Evolutionary conservation across 2,888 invertebrate species (phyloP).

Genomic region (Eudasyphora cyanicolor): DNA sequence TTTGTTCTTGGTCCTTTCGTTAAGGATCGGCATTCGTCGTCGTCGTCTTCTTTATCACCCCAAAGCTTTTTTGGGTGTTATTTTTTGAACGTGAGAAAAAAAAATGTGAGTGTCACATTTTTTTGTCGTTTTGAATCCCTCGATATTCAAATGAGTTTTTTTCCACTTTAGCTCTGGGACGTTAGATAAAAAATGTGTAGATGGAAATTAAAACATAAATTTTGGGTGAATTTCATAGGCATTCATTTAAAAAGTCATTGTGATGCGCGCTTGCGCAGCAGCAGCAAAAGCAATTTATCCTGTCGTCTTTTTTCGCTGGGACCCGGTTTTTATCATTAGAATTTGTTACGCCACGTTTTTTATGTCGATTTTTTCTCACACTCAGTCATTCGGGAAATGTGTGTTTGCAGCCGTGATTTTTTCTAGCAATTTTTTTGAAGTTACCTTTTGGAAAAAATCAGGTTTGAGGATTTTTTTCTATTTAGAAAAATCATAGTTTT

Average conservation of each 20-base stretch:
- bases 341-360: constrained; percentile 50
- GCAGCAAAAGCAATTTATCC: constrained; percentile 33
- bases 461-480: constrained; percentile 16
- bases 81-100: constrained; percentile 52
- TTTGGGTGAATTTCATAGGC: constrained; percentile 58
- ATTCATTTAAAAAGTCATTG: constrained; percentile 53
- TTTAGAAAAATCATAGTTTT: background rate
- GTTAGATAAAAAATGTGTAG: constrained; percentile 25
- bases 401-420: constrained; percentile 26
- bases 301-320: constrained; percentile 16
- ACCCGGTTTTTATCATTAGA: constrained; percentile 48
- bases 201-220: constrained; percentile 30
- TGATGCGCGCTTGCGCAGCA: constrained; percentile 59
- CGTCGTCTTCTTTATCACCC: constrained; percentile 35
- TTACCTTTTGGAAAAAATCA: constrained; percentile 5
- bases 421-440: constrained; percentile 26
- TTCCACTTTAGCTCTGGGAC: background rate
- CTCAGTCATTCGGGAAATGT: constrained; percentile 38
- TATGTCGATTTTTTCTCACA: constrained; percentile 61
- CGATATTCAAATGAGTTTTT: constrained; percentile 65
- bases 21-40: background rate
- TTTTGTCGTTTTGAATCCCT: constrained; percentile 28
- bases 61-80: constrained; percentile 12
- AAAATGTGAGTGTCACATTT: constrained; percentile 62
- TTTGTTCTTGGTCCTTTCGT: constrained; percentile 12